Evolutionary conservation across 2,113 vertebrate genomes (phyloP), one percentile per base, ranked within the genome.

Genomic region (Anarhynchus alexandrinus): DNA sequence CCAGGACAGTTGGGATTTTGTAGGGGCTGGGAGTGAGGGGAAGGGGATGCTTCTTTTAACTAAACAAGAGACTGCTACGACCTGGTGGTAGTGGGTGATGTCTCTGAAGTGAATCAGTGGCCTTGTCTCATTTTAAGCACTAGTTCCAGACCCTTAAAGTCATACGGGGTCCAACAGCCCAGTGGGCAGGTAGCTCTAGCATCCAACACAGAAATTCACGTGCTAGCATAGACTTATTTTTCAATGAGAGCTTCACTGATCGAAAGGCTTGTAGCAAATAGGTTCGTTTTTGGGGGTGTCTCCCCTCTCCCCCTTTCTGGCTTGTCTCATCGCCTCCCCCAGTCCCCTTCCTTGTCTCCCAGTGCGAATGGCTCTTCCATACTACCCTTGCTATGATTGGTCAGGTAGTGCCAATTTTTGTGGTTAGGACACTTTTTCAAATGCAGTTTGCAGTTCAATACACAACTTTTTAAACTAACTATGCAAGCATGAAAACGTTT

Each of bases 401-500:
- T 29, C 61, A 49, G 38, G 26, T 69, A 32, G 43, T 14, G 20
- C 54, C 55, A 4, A 26, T 77, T 64, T 77, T 76, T 43, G 47
- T 36, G 4, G 27, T 49, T 45, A 47, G 36, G 29, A 71, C 9
- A 12, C 27, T 58, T 93, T 76, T 82, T 19, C 55, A 69, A 88
- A 69, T 40, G 36, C 49, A 65, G 12, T 59, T 88, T 77, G 26
- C 34, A 57, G 27, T 65, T 77, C 40, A 52, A 4, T 23, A 34
- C 32, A 8, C 16, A 34, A 23, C 15, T 80, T 88, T 38, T 58
- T 8, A 55, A 80, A 64, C 4, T 9, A 85, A 61, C 25, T 42
- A 13, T 38, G 55, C 26, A 78, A 74, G 26, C 3, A 1, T 38
- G 27, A 64, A 70, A 62, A 23, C 0, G 0, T 69, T 86, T 82